phyloP scores from a whole-genome alignment of 2,797 vertebrate genomes.

The Discoglossus pictus region DNA sequence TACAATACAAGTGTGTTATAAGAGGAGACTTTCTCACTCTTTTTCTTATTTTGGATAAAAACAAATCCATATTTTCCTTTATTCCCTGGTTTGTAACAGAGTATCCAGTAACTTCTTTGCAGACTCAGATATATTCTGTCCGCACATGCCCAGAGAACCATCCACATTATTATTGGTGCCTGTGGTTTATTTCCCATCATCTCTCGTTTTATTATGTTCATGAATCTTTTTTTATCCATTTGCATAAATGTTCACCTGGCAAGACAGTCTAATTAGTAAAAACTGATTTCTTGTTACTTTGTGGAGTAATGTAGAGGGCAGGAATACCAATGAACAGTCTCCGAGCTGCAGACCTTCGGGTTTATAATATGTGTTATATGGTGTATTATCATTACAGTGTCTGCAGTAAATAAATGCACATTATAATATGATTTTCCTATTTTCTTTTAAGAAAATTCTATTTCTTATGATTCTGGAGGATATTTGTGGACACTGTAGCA shows the following conservation, averaged over 20 bases:
- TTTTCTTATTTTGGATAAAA: no score
- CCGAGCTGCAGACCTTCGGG: background rate
- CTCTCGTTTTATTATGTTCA: background rate
- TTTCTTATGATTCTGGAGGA: no score
- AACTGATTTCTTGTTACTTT: conserved; percentile 23
- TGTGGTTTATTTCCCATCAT: background rate
- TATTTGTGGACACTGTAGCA: no score
- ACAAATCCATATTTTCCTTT: no score
- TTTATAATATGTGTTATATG: background rate
- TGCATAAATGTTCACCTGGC: conserved; percentile 15
- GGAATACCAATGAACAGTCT: conserved; percentile 8
- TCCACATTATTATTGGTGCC: background rate
- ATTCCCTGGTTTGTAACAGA: no score
- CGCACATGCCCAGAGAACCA: background rate
- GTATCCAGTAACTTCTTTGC: no score
- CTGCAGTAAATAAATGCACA: no score
- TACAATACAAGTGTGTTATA: no score
- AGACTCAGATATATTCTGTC: conserved; percentile 1
- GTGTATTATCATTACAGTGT: background rate
- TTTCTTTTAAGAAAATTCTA: no score
- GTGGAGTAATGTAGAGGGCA: background rate
- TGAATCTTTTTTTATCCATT: conserved; percentile 22
- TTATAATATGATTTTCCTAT: no score
- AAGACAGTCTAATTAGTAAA: conserved; percentile 35
- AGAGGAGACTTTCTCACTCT: no score